These are phyloP conservation scores for Taeniopygia guttata DNA, from an alignment of 2,797 vertebrate genomes.

Conservation along the genomic window DNA sequence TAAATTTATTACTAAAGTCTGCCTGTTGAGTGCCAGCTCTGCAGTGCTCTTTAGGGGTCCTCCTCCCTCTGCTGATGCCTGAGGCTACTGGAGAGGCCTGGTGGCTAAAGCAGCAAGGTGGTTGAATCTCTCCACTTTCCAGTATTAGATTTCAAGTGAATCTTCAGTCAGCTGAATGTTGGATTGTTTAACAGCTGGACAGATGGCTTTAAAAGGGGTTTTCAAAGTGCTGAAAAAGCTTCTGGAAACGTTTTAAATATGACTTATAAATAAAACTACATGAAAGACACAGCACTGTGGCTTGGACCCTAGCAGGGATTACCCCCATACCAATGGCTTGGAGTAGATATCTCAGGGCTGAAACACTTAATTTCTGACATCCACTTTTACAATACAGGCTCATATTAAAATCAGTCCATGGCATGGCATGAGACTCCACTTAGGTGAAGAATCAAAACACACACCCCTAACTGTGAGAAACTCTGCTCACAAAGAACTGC, in stretches of 20 bases:
- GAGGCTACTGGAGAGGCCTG: neutral
- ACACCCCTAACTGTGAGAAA: neutral
- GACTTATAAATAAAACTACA: neutral
- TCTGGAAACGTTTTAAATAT: neutral
- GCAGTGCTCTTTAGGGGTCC: neutral
- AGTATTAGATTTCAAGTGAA: neutral
- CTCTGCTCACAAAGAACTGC: neutral
- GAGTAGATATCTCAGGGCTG: neutral
- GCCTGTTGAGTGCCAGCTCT: neutral
- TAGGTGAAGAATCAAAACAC: conserved; percentile 6
- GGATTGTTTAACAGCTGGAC: neutral
- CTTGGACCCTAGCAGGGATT: neutral
- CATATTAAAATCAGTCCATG: neutral
- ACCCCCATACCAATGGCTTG: neutral
- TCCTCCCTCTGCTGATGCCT: neutral
- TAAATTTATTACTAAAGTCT: neutral
- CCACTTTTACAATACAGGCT: neutral
- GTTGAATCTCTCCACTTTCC: neutral
- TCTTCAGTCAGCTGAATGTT: neutral
- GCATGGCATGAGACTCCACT: neutral
- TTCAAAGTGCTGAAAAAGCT: neutral
- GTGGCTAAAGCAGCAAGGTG: neutral
- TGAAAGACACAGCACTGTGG: neutral
- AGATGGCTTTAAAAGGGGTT: neutral
- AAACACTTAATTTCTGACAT: neutral